These are phyloP conservation scores for Isoperla grammatica DNA, from an alignment of 2,888 invertebrate genomes.

Conservation along the genomic window DNA sequence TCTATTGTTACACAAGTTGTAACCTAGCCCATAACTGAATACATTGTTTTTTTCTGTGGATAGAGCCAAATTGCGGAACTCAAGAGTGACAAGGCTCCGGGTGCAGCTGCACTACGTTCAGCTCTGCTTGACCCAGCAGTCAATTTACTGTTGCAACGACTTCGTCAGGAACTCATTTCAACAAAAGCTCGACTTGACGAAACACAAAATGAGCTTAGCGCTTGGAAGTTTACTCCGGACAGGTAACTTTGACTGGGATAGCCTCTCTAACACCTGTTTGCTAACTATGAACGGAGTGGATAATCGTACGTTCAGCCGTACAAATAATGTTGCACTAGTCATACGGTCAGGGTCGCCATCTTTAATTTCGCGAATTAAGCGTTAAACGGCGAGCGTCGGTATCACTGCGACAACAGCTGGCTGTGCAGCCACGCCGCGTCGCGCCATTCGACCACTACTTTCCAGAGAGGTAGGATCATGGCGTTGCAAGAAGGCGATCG, in stretches of 20 bases:
- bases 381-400: too few relatives aligned
- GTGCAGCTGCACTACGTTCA: constrained; percentile 66
- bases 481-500: not conserved
- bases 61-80: constrained; percentile 92
- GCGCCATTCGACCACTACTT: too few relatives aligned
- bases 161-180: constrained; percentile 83
- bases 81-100: constrained; percentile 82
- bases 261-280: not conserved
- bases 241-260: constrained; percentile 53
- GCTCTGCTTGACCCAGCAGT: constrained; percentile 92
- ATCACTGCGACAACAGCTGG: too few relatives aligned
- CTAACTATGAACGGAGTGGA: too few relatives aligned
- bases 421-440: too few relatives aligned
- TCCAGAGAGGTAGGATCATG: too few relatives aligned
- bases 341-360: too few relatives aligned
- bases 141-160: constrained; percentile 84
- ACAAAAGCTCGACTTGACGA: constrained; percentile 90
- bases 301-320: too few relatives aligned
- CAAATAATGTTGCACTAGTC: too few relatives aligned
- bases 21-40: too few relatives aligned
- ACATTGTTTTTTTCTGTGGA: constrained; percentile 8
- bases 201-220: constrained; percentile 94
- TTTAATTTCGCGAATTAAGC: too few relatives aligned
- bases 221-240: constrained; percentile 99
- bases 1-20: too few relatives aligned